A percentile compares a stretch with the other conserved stretches of the same genome.
These are phyloP conservation scores for Panthera tigris DNA, from an alignment of 2,113 vertebrate species.

Conservation along the genomic window DNA sequence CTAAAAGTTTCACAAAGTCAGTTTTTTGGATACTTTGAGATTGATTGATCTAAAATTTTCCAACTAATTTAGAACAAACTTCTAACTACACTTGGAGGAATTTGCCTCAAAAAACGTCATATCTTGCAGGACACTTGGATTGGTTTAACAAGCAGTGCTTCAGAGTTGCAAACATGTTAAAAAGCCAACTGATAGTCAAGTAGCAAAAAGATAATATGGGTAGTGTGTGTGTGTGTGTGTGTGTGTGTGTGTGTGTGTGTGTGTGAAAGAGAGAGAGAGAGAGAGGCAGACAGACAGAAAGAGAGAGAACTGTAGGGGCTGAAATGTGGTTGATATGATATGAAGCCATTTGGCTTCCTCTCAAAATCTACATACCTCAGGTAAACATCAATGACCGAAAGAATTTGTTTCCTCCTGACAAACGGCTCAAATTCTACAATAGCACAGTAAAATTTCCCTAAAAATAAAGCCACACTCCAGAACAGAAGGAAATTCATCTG, in stretches of 20 bases:
- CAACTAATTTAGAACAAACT: neutral
- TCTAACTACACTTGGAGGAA: neutral
- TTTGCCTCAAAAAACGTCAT: neutral
- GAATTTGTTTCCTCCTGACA: neutral
- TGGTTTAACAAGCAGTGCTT: neutral
- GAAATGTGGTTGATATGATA: neutral
- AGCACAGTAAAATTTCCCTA: neutral
- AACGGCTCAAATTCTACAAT: neutral
- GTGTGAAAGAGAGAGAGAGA: neutral
- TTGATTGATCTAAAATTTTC: neutral
- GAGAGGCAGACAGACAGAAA: neutral
- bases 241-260: neutral
- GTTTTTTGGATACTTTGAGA: neutral
- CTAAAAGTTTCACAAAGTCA: neutral
- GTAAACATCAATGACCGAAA: neutral
- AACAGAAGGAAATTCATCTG: neutral
- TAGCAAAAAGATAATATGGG: neutral
- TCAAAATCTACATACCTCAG: neutral
- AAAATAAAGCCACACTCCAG: neutral
- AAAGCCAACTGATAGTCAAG: neutral
- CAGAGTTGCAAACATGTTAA: neutral
- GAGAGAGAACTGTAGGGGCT: neutral
- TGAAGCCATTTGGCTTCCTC: neutral
- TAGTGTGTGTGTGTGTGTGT: neutral
- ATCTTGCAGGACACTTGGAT: neutral